Conservation (phyloP, 2,888 invertebrate genomes). For the Fabriciana adippe region DNA sequence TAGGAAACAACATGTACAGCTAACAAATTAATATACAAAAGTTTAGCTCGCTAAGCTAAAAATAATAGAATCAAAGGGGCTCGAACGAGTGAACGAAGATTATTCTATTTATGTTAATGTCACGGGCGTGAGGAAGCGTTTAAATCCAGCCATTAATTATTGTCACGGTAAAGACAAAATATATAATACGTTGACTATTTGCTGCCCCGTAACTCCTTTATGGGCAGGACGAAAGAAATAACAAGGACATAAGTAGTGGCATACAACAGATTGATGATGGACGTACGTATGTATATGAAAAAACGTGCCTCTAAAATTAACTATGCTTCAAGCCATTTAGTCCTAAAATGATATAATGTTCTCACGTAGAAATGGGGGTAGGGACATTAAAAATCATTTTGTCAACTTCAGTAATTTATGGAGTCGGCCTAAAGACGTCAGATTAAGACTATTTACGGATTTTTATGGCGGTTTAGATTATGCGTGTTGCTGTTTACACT, state of each 20-base stretch:
- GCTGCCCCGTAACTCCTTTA: conserved; percentile 68
- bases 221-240: conserved; percentile 74
- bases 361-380: conserved; percentile 56
- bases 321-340: conserved; percentile 60
- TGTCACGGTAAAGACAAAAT: conserved; percentile 80
- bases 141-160: conserved; percentile 82
- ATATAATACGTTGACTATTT: conserved; percentile 80
- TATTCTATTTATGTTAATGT: conserved; percentile 82
- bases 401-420: conserved; percentile 75
- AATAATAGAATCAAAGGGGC: conserved; percentile 81
- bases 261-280: conserved; percentile 74
- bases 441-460: conserved; percentile 57
- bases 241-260: conserved; percentile 70
- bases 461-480: conserved; percentile 63
- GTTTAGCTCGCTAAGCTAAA: conserved; percentile 73
- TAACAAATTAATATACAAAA: conserved; percentile 79
- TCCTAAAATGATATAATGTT: conserved; percentile 68
- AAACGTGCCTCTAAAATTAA: conserved; percentile 59
- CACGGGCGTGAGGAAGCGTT: conserved; percentile 83
- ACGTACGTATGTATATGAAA: conserved; percentile 54
- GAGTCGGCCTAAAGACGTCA: conserved; percentile 59
- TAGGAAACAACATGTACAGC: conserved; percentile 62
- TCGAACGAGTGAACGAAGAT: conserved; percentile 70
- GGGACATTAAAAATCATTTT: conserved; percentile 77
- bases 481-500: conserved; percentile 58